phyloP scores from a whole-genome alignment of 1,140 invertebrate species.

The Acromyrmex charruanus region DNA sequence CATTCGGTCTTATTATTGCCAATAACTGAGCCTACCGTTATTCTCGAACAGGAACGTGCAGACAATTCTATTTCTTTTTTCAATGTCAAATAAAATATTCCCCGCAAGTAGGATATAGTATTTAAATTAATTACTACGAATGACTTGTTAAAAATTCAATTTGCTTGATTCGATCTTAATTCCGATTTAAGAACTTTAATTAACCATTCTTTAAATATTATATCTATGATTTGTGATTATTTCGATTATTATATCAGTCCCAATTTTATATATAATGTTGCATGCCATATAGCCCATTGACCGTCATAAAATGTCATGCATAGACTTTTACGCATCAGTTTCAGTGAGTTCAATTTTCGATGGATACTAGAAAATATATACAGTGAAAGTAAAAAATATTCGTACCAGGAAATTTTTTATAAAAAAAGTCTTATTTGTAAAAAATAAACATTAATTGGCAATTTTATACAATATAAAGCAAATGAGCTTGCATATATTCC shows the following conservation, averaged over 20 bases:
- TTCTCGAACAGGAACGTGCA: not conserved
- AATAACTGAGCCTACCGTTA: not conserved
- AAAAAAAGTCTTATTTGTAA: too few species aligned
- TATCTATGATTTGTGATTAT: not conserved
- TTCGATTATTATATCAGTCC: not conserved
- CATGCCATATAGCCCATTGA: not conserved
- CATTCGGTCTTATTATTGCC: not conserved
- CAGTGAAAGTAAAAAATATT: too few species aligned
- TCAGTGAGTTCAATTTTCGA: constrained; percentile 28
- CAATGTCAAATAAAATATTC: not conserved
- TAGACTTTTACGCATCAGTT: not conserved
- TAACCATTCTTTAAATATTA: not conserved
- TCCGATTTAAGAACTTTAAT: not conserved
- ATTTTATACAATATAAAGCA: too few species aligned
- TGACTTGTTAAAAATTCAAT: not conserved
- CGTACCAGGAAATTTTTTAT: too few species aligned
- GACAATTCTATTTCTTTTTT: constrained; percentile 17
- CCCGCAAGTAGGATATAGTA: not conserved
- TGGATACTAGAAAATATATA: not conserved
- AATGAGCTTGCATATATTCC: too few species aligned
- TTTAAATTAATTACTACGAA: constrained; percentile 12
- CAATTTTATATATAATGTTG: constrained; percentile 1
- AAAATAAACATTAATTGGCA: too few species aligned
- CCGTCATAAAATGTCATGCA: constrained; percentile 10
- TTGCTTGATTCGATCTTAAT: not conserved